Evolutionary conservation across 2,888 invertebrate species (phyloP).

Genomic region (Drosophila histrio): DNA sequence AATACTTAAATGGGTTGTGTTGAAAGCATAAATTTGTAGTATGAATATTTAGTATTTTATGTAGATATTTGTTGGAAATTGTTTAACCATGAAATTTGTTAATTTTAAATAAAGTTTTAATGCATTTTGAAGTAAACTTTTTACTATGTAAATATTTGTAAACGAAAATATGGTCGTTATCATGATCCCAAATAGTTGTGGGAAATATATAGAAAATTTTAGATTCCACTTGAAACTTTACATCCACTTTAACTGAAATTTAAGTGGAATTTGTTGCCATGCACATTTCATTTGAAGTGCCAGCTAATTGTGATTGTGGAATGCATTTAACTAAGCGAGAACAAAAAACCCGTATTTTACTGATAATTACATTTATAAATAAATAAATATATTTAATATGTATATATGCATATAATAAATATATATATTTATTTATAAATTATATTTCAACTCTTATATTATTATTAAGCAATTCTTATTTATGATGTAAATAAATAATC

Average conservation of each 20-base stretch:
- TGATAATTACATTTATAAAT: too few species aligned
- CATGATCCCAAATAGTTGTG: neutral
- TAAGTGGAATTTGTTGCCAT: neutral
- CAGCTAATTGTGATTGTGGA: neutral
- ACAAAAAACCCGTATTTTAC: too few species aligned
- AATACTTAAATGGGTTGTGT: slow-evolving; percentile 5
- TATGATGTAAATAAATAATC: too few species aligned
- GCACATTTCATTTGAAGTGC: neutral
- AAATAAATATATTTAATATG: too few species aligned
- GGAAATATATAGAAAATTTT: neutral
- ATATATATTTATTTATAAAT: too few species aligned
- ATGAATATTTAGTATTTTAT: neutral
- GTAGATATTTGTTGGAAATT: neutral
- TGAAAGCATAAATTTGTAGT: neutral
- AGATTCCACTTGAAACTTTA: neutral
- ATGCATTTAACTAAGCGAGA: neutral
- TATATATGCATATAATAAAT: too few species aligned
- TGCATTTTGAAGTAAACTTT: too few species aligned
- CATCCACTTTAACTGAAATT: neutral
- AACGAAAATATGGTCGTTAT: neutral
- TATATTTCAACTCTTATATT: too few species aligned
- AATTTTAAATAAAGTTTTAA: too few species aligned
- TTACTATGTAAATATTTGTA: neutral
- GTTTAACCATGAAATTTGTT: neutral
- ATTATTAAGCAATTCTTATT: too few species aligned